phyloP scores from a whole-genome alignment of 37 sponge, comb jelly and placozoan genomes.

The Aplysina aerophoba region DNA sequence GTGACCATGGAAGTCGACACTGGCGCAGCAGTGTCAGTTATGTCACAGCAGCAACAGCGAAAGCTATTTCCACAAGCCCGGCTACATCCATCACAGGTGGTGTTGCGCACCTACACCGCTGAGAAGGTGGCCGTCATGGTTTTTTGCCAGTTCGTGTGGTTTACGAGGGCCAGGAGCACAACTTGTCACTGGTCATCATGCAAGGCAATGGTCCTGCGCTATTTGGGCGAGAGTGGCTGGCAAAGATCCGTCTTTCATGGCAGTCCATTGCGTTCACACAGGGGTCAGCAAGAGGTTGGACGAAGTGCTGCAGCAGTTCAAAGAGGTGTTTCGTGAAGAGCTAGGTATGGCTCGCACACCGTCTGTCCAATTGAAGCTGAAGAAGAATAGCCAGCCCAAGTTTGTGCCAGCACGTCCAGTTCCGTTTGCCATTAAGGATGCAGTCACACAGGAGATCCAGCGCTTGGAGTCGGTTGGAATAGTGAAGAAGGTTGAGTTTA shows the following conservation, averaged over 20 bases:
- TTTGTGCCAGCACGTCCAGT: no score
- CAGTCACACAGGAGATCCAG: no score
- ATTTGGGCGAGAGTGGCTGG: constrained; percentile 27
- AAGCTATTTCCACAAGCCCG: neutral
- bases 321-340: no score
- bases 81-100: neutral
- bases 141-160: neutral
- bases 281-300: neutral
- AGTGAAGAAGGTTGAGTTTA: no score
- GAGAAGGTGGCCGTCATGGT: neutral
- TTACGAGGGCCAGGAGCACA: neutral
- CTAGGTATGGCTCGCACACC: no score
- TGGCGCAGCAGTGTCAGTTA: constrained; percentile 30
- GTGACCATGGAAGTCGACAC: constrained; percentile 34
- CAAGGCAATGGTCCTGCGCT: constrained; percentile 21
- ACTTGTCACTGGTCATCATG: constrained; percentile 9
- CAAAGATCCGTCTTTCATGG: neutral
- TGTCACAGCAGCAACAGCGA: neutral
- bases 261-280: neutral
- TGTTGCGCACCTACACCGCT: constrained; percentile 16
- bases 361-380: no score
- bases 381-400: no score
- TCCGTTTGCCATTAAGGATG: no score
- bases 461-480: no score
- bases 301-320: neutral